Evolutionary conservation across 2,888 invertebrate genomes (phyloP), one percentile per base, ranked within the genome.

Genomic region (Xiphydria camelus): DNA sequence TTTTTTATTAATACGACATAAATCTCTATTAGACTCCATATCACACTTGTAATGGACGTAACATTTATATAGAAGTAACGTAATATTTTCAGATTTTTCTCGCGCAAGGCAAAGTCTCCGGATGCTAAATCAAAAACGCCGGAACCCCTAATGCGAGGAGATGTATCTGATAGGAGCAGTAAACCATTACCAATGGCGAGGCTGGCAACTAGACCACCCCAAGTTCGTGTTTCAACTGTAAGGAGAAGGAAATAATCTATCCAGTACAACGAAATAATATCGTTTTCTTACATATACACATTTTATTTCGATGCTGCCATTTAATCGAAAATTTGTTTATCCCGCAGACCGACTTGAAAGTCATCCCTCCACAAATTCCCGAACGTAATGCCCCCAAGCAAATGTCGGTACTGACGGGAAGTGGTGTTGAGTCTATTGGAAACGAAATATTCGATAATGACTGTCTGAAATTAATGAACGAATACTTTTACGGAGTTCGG

Each of bases 401-500:
- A 20, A 83, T 89, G 79, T 88, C 91, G 0, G 84, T 88, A 0
- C 80, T 83, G 31, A 79, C 80, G 0, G 85, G 87, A 5, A 85
- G 85, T 0, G 83, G 86, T 0, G 85, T 91, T 0, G 91, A 91
- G 68, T 82, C 89, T 0, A 86, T 91, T 3, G 91, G 91, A 50
- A 87, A 91, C 62, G 93, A 94, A 76, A 87, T 92, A 56, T 93
- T 88, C 62, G 94, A 94, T 67, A 80, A 84, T 0, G 92, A 93
- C 51, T 94, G 93, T 59, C 78, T 95, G 51, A 91, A 89, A 62
- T 79, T 94, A 31, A 94, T 99, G 70, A 96, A 99, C 70, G 99
- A 99, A 75, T 99, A 97, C 77, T 98, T 96, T 76, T 99, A 95
- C 69, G 89, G 89, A 4, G 83, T 83, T 48, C 80, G 89, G 51